A percentile compares a stretch with the other conserved stretches of the same genome.
These are phyloP conservation scores for Loris lydekkerianus DNA, from an alignment of 2,797 vertebrate genomes.

Conservation along the genomic window DNA sequence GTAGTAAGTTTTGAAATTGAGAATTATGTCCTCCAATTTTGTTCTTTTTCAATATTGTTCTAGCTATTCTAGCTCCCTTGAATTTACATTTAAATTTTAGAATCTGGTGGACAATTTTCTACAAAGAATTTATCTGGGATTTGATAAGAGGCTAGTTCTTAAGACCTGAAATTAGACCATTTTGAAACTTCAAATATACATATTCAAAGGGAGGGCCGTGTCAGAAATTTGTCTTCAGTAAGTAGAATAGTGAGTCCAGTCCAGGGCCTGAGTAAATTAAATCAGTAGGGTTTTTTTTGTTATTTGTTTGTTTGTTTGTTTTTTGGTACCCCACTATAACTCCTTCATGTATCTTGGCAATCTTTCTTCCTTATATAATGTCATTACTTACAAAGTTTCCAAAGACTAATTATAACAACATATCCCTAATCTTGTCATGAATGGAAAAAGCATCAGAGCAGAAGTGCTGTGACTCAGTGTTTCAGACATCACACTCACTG, in stretches of 20 bases:
- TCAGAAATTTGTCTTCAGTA: neutral
- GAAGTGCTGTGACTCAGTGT: neutral
- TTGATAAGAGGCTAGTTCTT: neutral
- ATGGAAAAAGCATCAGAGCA: conserved; percentile 34
- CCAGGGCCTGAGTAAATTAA: neutral
- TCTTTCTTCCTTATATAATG: neutral
- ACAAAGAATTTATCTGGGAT: neutral
- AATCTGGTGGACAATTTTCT: neutral
- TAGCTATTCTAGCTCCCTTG: neutral
- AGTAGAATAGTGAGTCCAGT: neutral
- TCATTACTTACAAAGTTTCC: neutral
- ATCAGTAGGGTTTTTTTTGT: neutral
- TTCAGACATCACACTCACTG: neutral
- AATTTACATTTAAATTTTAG: neutral
- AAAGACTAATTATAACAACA: neutral
- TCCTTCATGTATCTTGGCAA: neutral
- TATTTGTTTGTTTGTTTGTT: too few species aligned
- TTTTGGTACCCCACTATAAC: neutral
- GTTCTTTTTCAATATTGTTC: neutral
- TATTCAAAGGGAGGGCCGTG: neutral
- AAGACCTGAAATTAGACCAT: neutral
- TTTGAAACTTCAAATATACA: neutral
- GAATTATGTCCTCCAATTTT: neutral
- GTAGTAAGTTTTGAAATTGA: neutral
- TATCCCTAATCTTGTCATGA: conserved; percentile 32